phyloP scores from a whole-genome alignment of 1,140 invertebrate species.

The Uloborus diversus region DNA sequence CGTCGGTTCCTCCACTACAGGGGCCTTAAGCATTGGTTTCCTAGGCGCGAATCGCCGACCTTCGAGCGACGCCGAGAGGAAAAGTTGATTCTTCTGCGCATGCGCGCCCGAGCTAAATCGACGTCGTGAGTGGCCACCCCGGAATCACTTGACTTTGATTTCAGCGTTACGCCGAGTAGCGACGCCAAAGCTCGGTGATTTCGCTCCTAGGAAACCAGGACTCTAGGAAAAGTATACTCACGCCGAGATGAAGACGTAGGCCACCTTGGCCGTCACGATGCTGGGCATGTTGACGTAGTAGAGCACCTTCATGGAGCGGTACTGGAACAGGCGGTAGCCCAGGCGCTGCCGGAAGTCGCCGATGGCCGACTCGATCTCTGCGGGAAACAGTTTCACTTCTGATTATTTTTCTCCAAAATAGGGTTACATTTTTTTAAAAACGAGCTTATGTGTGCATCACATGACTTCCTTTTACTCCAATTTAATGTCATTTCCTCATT shows the following conservation, averaged over 20 bases:
- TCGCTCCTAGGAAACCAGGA: too few species aligned
- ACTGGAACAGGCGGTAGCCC: constrained; percentile 16
- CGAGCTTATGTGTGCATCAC: neutral
- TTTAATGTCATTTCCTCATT: too few species aligned
- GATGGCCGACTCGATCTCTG: constrained; percentile 25
- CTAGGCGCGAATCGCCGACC: neutral
- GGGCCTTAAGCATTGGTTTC: neutral
- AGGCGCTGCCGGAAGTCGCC: constrained; percentile 6
- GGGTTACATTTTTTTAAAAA: too few species aligned
- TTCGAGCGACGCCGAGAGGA: too few species aligned
- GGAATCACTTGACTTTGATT: too few species aligned
- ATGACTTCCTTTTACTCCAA: too few species aligned
- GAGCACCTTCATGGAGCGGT: constrained; percentile 26
- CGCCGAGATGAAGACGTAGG: constrained; percentile 19
- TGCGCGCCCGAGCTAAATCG: too few species aligned
- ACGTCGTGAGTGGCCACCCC: too few species aligned
- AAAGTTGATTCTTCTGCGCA: too few species aligned
- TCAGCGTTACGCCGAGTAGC: too few species aligned
- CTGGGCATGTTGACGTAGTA: constrained; percentile 39
- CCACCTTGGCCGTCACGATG: constrained; percentile 34
- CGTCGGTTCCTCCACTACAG: too few species aligned
- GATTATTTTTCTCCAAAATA: neutral
- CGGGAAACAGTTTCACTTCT: neutral
- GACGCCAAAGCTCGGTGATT: too few species aligned
- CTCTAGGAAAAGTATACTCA: constrained; percentile 26